These are phyloP conservation scores for Trogon melanurus DNA, from an alignment of 2,113 vertebrate species.

Conservation along the genomic window DNA sequence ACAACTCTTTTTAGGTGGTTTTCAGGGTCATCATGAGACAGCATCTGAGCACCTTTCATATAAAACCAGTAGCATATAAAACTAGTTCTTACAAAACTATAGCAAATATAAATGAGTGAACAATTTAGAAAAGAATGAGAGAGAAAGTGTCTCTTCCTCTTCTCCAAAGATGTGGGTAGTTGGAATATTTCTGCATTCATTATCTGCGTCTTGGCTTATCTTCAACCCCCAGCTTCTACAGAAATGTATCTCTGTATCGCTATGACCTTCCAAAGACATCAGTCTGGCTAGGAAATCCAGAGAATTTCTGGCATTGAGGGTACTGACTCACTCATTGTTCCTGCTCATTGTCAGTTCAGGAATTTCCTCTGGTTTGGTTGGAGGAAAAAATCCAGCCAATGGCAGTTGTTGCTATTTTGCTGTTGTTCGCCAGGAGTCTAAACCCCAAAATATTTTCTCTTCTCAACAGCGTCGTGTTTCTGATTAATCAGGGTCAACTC, in stretches of 20 bases:
- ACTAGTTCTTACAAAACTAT: too few relatives aligned
- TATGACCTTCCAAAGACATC: slow-evolving; percentile 62
- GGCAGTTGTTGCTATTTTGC: slow-evolving; percentile 43
- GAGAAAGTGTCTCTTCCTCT: not conserved
- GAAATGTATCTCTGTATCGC: slow-evolving; percentile 38
- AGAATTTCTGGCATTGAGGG: slow-evolving; percentile 65
- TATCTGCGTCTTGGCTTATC: slow-evolving; percentile 42
- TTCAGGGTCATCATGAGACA: not conserved
- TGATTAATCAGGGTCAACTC: slow-evolving; percentile 60
- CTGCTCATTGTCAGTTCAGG: slow-evolving; percentile 71
- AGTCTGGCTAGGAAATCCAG: slow-evolving; percentile 58
- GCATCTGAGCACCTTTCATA: not conserved
- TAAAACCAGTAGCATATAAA: not conserved
- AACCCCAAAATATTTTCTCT: slow-evolving; percentile 57
- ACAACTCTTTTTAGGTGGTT: not conserved
- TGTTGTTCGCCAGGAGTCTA: slow-evolving; percentile 42
- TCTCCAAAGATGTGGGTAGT: not conserved
- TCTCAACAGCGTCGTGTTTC: slow-evolving; percentile 29
- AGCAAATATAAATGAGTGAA: not conserved
- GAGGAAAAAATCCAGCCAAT: slow-evolving; percentile 40
- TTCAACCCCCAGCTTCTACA: slow-evolving; percentile 17
- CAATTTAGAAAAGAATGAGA: not conserved
- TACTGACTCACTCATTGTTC: slow-evolving; percentile 70
- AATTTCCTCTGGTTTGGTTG: slow-evolving; percentile 74
- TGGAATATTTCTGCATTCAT: slow-evolving; percentile 37